phyloP scores from a whole-genome alignment of 1,140 invertebrate species.

The Chrysomallon squamiferum region DNA sequence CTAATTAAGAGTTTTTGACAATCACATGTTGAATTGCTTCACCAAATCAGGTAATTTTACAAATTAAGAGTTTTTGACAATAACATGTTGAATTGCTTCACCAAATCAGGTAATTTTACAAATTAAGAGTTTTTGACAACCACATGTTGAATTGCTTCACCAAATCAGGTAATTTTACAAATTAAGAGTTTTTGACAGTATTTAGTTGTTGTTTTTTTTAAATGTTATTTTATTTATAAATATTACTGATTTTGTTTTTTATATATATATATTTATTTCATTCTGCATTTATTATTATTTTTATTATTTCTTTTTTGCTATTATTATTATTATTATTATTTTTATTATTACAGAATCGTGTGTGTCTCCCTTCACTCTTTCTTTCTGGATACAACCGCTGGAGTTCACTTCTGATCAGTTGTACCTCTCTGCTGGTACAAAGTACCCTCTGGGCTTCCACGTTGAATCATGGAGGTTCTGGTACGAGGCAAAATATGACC shows the following conservation, averaged over 20 bases:
- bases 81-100: slow-evolving; percentile 1
- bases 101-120: neutral
- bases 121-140: too few species aligned
- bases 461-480: neutral
- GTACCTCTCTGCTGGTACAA: neutral
- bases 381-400: neutral
- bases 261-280: neutral
- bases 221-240: neutral
- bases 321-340: too few species aligned
- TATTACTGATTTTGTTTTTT: neutral
- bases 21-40: slow-evolving; percentile 1
- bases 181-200: too few species aligned
- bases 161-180: neutral
- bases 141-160: too few species aligned
- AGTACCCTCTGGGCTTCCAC: neutral
- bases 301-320: too few species aligned
- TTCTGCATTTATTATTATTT: neutral
- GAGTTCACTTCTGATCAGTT: neutral
- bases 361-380: neutral
- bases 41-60: neutral
- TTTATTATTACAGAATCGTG: neutral
- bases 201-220: neutral
- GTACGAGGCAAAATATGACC: neutral
- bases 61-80: too few species aligned
- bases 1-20: too few species aligned